Evolutionary conservation across 2,888 invertebrate species (phyloP), one percentile per base, ranked within the genome.

Genomic region (Portevinia maculata): DNA sequence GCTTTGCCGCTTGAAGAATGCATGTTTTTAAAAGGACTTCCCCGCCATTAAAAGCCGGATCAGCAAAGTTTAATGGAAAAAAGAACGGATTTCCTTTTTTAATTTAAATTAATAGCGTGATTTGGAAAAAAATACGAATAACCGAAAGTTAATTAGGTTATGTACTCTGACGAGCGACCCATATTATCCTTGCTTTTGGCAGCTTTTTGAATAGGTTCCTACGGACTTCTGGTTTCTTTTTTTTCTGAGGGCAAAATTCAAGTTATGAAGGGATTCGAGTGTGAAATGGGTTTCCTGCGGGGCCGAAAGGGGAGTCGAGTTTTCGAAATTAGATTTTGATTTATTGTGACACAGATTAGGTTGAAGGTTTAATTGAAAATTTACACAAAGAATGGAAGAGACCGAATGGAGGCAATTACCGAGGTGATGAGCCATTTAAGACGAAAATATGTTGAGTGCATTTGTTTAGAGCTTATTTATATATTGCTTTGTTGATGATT

Each of bases 291-390:
- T 65, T 53, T 28, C 30, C 39, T 24, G 3, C 30, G 11, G n/a
- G 32, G 9, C 4, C 1, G 62, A 11, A 46, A 28, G 17, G 19
- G 46, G 48, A 41, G 44, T 44, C 3, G 44, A 19, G 44, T 19
- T 24, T 19, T n/a, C 30, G 30, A 53, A 75, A 81, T 70, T 75
- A 70, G 75, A 70, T 70, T 70, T 81, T 81, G 75, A 81, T 75
- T 81, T 74, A 79, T 81, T 64, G 55, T 64, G 75, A 70, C 79
- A 74, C 64, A 75, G 75, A 81, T 70, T 75, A 75, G 50, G 74
- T 50, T 44, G 30, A 64, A 52, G 73, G 67, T 50, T 67, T 62
- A 79, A 74, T 79, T 79, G 79, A 60, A 79, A 67, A 79, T 55
- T 32, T 6, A 17, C 7, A 1, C n/a, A n/a, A 19, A 19, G 37